Conservation (phyloP, 2,888 invertebrate species). For the Epinotia brunnichana region DNA sequence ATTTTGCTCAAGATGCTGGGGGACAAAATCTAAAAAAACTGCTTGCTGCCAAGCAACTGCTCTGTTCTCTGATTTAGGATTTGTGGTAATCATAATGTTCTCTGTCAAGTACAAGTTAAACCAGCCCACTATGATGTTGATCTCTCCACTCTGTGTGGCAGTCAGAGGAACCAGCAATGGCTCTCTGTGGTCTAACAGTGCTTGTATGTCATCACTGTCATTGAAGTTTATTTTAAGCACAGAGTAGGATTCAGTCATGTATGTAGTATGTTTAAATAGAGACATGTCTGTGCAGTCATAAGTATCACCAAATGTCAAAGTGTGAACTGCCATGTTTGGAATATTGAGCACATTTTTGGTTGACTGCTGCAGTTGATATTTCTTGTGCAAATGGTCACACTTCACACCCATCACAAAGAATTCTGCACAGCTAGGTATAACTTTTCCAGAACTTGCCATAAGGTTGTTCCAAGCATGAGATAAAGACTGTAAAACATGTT, state of each 20-base stretch:
- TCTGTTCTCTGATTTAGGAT: slow-evolving; percentile 77
- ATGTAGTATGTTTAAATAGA: slow-evolving; percentile 79
- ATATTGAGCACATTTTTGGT: slow-evolving; percentile 65
- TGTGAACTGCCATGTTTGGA: slow-evolving; percentile 56
- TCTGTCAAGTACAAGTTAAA: slow-evolving; percentile 88
- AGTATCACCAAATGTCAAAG: slow-evolving; percentile 75
- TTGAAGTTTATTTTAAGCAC: slow-evolving; percentile 86
- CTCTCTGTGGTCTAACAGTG: slow-evolving; percentile 62
- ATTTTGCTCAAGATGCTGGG: slow-evolving; percentile 60
- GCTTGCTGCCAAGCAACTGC: slow-evolving; percentile 91
- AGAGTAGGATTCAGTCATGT: slow-evolving; percentile 83
- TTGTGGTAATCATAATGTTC: slow-evolving; percentile 84
- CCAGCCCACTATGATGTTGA: slow-evolving; percentile 88
- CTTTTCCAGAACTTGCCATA: slow-evolving; percentile 73
- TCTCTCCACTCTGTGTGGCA: slow-evolving; percentile 74
- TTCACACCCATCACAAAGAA: slow-evolving; percentile 86
- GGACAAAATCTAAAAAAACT: slow-evolving; percentile 84
- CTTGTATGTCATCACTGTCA: slow-evolving; percentile 76
- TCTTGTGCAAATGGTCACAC: slow-evolving; percentile 77
- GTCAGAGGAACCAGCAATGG: slow-evolving; percentile 69
- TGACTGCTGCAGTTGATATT: slow-evolving; percentile 69
- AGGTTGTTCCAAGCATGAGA: slow-evolving; percentile 88
- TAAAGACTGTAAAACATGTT: slow-evolving; percentile 86
- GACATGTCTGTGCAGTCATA: slow-evolving; percentile 89
- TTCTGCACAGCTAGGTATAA: slow-evolving; percentile 85